phyloP scores from a whole-genome alignment of 2,797 vertebrate genomes.

The Rhinoraja longicauda region DNA sequence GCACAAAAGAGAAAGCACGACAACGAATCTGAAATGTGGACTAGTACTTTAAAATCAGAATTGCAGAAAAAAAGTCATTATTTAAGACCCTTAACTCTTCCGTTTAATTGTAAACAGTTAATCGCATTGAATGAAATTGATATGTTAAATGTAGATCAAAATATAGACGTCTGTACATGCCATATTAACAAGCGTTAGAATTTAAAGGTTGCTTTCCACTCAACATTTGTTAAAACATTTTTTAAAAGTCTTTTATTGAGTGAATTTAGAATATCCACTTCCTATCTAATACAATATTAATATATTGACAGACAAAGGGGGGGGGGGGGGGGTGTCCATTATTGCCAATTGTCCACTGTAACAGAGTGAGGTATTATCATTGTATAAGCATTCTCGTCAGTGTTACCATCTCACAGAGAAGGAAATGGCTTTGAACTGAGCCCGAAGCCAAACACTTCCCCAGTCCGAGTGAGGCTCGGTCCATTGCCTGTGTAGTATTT shows the following conservation, averaged over 20 bases:
- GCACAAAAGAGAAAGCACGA: constrained; percentile 22
- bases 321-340: too few species aligned
- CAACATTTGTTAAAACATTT: not conserved
- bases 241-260: not conserved
- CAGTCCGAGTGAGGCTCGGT: too few species aligned
- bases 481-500: too few species aligned
- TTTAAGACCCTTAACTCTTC: constrained; percentile 46
- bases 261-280: not conserved
- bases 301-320: too few species aligned
- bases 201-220: not conserved
- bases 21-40: not conserved
- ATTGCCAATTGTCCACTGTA: too few species aligned
- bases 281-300: not conserved
- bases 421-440: too few species aligned
- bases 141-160: constrained; percentile 65
- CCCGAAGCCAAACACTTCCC: too few species aligned
- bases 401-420: too few species aligned
- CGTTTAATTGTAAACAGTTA: constrained; percentile 55
- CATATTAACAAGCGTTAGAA: not conserved
- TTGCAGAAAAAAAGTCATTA: not conserved
- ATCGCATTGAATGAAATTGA: constrained; percentile 68
- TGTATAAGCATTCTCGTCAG: too few species aligned
- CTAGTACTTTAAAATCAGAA: constrained; percentile 18
- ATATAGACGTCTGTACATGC: constrained; percentile 22
- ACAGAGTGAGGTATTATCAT: too few species aligned